Conservation (phyloP, 2,113 vertebrate species). For the Dasyprocta punctata region DNA sequence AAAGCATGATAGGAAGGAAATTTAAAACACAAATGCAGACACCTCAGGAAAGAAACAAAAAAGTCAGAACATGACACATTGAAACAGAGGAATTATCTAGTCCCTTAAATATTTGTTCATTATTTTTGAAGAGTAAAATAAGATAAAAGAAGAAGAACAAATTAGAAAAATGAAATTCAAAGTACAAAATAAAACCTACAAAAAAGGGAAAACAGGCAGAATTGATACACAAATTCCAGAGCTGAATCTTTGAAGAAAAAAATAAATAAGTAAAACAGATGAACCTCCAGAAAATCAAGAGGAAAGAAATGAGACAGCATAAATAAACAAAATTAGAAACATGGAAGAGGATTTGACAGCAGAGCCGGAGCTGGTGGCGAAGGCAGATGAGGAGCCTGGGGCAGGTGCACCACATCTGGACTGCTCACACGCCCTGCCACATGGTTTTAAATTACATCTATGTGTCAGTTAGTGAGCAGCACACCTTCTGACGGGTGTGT, state of each 20-base stretch:
- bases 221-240: neutral
- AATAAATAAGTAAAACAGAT: constrained; percentile 10
- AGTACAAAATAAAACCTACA: neutral
- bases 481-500: no score
- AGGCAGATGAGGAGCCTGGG: neutral
- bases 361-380: neutral
- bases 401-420: neutral
- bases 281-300: neutral
- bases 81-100: neutral
- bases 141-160: constrained; percentile 23
- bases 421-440: neutral
- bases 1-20: neutral
- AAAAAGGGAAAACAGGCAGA: neutral
- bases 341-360: neutral
- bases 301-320: neutral
- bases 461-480: neutral
- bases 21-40: neutral
- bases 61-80: neutral
- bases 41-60: neutral
- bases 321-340: constrained; percentile 3
- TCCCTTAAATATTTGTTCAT: neutral
- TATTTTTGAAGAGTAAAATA: neutral
- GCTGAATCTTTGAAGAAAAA: neutral
- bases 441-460: neutral
- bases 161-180: constrained; percentile 29